Percentiles rank a stretch among this genome's conserved stretches.
Conservation (phyloP, 2,113 vertebrate species). For the Sinocyclocheilus rhinocerous region DNA sequence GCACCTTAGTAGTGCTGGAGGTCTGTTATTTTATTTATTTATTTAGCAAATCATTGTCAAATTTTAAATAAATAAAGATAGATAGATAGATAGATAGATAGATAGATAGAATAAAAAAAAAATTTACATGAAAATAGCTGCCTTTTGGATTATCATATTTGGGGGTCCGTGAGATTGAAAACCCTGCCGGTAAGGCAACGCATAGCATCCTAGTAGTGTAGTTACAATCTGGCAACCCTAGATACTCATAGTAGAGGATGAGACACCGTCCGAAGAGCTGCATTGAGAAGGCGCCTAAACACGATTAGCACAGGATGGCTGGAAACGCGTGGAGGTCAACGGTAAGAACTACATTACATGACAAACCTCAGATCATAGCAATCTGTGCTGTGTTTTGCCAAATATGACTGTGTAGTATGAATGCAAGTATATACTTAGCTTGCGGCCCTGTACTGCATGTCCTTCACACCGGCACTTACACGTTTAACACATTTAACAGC, state of each 20-base stretch:
- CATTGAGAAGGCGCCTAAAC: conserved; percentile 38
- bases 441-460: conserved; percentile 42
- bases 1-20: background rate
- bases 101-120: too few species aligned
- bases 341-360: conserved; percentile 65
- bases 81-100: too few species aligned
- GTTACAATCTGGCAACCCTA: background rate
- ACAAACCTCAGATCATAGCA: background rate
- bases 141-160: background rate
- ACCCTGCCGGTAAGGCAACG: background rate
- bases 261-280: background rate
- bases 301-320: conserved; percentile 68
- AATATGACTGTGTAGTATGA: background rate
- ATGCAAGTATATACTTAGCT: background rate
- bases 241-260: background rate
- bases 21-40: too few species aligned
- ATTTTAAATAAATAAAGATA: background rate
- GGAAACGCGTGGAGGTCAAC: conserved; percentile 76
- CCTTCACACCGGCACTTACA: conserved; percentile 44
- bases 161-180: background rate
- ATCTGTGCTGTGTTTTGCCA: background rate
- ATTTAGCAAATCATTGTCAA: background rate
- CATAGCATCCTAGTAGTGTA: background rate
- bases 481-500: background rate
- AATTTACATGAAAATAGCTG: too few species aligned